Conservation (phyloP, 2,113 vertebrate species). For the Rafetus swinhoei region DNA sequence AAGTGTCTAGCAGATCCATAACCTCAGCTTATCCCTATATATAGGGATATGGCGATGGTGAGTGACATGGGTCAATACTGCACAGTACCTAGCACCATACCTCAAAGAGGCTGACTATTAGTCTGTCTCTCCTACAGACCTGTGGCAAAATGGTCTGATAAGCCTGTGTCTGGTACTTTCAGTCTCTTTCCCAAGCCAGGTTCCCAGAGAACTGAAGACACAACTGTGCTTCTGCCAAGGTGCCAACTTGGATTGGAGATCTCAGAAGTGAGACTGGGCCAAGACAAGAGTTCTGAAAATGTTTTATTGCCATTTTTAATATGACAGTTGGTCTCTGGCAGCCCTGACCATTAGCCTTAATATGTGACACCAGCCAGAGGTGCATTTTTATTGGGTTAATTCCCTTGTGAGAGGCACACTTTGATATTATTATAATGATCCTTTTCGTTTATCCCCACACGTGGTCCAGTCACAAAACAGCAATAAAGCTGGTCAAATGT, state of each 20-base stretch:
- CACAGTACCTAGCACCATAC: not conserved
- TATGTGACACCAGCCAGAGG: not conserved
- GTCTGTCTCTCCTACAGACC: not conserved
- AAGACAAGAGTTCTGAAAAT: not conserved
- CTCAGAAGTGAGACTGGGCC: not conserved
- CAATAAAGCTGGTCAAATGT: not conserved
- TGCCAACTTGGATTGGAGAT: slow-evolving; percentile 31
- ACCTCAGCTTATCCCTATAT: not conserved
- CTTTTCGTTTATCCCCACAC: slow-evolving; percentile 10
- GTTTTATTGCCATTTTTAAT: slow-evolving; percentile 7
- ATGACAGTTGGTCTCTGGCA: not conserved
- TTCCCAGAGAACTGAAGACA: not conserved
- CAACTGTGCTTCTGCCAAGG: slow-evolving; percentile 23
- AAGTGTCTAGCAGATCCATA: not conserved
- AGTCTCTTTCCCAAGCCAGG: not conserved
- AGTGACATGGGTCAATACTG: not conserved
- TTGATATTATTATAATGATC: accelerated
- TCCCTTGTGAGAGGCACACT: slow-evolving; percentile 8
- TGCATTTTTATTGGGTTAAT: slow-evolving; percentile 23
- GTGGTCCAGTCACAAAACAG: slow-evolving; percentile 19
- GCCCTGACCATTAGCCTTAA: slow-evolving; percentile 24
- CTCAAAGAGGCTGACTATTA: not conserved
- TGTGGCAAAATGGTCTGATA: not conserved
- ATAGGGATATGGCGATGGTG: too few species aligned
- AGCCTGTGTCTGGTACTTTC: not conserved